Evolutionary conservation across 2,113 vertebrate genomes (phyloP), one percentile per base, ranked within the genome.

Genomic region (Tapirus terrestris): DNA sequence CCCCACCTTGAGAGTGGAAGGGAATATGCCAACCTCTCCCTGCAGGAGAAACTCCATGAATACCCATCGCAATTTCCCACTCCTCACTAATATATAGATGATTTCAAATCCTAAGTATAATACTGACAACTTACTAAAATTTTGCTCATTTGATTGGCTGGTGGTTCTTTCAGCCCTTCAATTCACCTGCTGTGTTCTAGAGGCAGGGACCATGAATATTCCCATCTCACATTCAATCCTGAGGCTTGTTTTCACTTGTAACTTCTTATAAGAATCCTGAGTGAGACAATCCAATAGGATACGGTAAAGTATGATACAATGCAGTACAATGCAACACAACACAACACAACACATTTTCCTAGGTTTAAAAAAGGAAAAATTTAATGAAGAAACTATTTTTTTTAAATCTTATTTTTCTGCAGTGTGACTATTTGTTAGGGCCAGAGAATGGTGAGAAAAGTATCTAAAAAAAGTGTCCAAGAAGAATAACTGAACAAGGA

Each of bases 91-190:
- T 96, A 90, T 4, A 87, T 12, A 0, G 45, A 48, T 84, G 4
- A 29, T 88, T 95, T 88, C 76, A 98, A 98, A 97, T 90, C 51
- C 95, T 89, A 70, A 89, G 79, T 77, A 75, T 98, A 98, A 48
- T 58, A 56, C 98, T 92, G 83, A 92, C 0, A 16, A n/a, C 85
- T 63, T 43, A 89, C 97, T 96, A 65, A 89, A 89, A 76, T 91
- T 95, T 81, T 95, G 86, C 81, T 94, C 84, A 97, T 94, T 91
- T 97, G 94, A 97, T 93, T 96, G 81, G 56, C 89, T 96, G 97
- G 93, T 2, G 51, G 77, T 97, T 97, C 97, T 97, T 98, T 98
- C 93, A 98, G 92, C 51, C 63, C 91, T 83, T 97, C 88, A 89
- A 93, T 98, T 98, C 95, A 86, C 58, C 45, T 91, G 16, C 48